These are phyloP conservation scores for Venustaconcha ellipsiformis DNA, from an alignment of 1,140 invertebrate species.

Conservation along the genomic window DNA sequence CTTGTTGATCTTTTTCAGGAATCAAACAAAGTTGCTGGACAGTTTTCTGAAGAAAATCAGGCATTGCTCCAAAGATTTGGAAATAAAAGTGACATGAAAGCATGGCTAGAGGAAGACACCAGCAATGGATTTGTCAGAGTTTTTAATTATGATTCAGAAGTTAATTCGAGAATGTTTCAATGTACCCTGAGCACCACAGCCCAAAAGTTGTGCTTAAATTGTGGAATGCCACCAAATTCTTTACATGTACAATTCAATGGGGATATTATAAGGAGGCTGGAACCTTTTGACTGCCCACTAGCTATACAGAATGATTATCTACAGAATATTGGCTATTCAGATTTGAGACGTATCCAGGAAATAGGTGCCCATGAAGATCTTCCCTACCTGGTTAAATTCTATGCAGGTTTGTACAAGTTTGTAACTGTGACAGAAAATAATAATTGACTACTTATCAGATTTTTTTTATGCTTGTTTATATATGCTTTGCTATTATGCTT, in stretches of 20 bases:
- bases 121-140: constrained; percentile 66
- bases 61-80: constrained; percentile 10
- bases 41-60: constrained; percentile 4
- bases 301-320: constrained; percentile 67
- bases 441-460: neutral
- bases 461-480: neutral
- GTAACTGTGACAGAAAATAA: neutral
- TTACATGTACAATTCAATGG: constrained; percentile 68
- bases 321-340: constrained; percentile 61
- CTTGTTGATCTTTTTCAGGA: constrained; percentile 63
- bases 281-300: constrained; percentile 65
- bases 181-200: constrained; percentile 63
- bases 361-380: constrained; percentile 60
- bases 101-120: constrained; percentile 62
- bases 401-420: constrained; percentile 58
- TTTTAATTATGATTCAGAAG: constrained; percentile 53
- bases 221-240: constrained; percentile 60
- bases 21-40: constrained; percentile 41
- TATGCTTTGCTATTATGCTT: neutral
- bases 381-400: constrained; percentile 65
- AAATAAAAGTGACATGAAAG: constrained; percentile 44
- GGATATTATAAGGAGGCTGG: constrained; percentile 66
- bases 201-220: constrained; percentile 62
- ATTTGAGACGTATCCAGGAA: constrained; percentile 63
- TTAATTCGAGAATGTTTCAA: constrained; percentile 59